Evolutionary conservation across 30 jellyfish, hydroid and myxozoan genomes (phyloP), one percentile per base, ranked within the genome.

Genomic region (Turritopsis rubra): DNA sequence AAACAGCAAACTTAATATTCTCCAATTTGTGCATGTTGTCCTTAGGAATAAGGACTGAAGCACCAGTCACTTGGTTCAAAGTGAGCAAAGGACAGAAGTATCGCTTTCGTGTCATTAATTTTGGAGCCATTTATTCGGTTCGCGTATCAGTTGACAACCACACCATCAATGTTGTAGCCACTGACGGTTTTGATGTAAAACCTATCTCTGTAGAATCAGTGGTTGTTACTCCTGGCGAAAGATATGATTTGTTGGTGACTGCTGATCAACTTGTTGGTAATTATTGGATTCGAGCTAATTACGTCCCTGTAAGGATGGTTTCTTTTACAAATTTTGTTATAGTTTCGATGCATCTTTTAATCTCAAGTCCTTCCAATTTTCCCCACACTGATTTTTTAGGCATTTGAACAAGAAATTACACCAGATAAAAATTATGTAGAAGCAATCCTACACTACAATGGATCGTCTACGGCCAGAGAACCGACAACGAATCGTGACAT

Each of bases 91-190:
- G 96, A 65, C 89, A 84, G 75, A 81, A 81, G 70, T 89, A 89
- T 22, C 88, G 98, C 23, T 92, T 92, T 76, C 88, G 98, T 66
- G 96, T 88, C 73, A 92, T 92, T 18, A 89, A 85, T 72, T 91
- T 85, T 0, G 98, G 98, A 9, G 54, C 94, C 25, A 84, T 92
- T 41, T 92, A 92, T 71, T 96, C 98, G 26, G 21, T 92, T 26
- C 88, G 98, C 30, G 75, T 92, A 20, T 92, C 98, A 1, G 95
- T 92, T 79, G 98, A 92, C 68, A 87, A 80, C 68, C 98, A 92
- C 68, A 73, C 65, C 81, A 79, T 92, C 21, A 84, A 90, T 0
- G 85, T 92, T 66, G 54, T 88, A 7, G 86, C 98, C 16, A 84
- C 96, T 18, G 98, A 92, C 66, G 96, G 96, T 20, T 92, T n/a